These are phyloP conservation scores for Microdon myrmicae DNA, from an alignment of 2,888 invertebrate genomes.

Conservation along the genomic window DNA sequence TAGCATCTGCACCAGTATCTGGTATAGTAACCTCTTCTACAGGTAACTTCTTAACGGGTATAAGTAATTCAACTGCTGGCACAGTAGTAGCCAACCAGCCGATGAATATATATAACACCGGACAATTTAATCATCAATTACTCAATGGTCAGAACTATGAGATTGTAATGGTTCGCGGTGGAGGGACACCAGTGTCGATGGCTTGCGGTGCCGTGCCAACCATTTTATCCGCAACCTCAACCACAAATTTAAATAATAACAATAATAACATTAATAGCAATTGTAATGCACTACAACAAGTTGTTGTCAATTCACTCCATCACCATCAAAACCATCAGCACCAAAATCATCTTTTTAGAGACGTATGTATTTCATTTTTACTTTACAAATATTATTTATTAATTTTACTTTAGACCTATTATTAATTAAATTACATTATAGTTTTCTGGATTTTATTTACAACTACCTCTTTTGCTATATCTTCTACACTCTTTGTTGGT, in stretches of 20 bases:
- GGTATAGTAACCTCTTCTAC: not conserved
- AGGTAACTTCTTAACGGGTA: conserved; percentile 18
- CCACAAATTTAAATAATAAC: conserved; percentile 55
- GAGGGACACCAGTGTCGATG: conserved; percentile 40
- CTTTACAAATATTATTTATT: too few relatives aligned
- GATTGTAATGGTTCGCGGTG: conserved; percentile 36
- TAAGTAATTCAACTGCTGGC: conserved; percentile 39
- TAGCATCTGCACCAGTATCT: conserved; percentile 21
- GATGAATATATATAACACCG: conserved; percentile 26
- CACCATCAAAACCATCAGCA: conserved; percentile 67
- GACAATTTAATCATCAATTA: conserved; percentile 33
- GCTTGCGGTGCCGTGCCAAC: conserved; percentile 54
- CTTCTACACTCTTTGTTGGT: too few relatives aligned
- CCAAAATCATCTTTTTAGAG: conserved; percentile 68
- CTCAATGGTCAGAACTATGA: conserved; percentile 44
- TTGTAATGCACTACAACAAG: conserved; percentile 63
- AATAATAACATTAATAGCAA: conserved; percentile 53
- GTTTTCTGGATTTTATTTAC: too few relatives aligned
- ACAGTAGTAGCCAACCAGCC: conserved; percentile 20
- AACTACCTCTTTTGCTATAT: too few relatives aligned
- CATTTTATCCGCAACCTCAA: conserved; percentile 55
- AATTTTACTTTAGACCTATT: too few relatives aligned
- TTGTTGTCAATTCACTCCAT: conserved; percentile 67
- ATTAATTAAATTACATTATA: too few relatives aligned
- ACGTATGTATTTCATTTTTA: conserved; percentile 64